Conservation (phyloP, 2,888 invertebrate species). For the Nephrotoma appendiculata region DNA sequence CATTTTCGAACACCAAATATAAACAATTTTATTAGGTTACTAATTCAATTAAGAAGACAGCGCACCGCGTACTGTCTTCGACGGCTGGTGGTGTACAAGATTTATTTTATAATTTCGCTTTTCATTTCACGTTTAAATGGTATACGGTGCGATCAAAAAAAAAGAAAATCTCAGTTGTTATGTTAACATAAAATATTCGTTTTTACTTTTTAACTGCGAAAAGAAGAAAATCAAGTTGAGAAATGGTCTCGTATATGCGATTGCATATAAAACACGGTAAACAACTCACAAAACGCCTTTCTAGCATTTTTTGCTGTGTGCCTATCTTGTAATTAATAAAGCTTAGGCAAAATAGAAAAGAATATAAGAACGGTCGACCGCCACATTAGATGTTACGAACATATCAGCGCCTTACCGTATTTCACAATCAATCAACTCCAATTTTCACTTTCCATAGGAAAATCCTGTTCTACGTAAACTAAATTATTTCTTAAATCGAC, state of each 20-base stretch:
- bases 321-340: background rate
- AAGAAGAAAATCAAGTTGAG: background rate
- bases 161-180: background rate
- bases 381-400: too few relatives aligned
- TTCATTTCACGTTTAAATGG: background rate
- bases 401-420: too few relatives aligned
- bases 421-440: background rate
- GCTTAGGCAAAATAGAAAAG: too few relatives aligned
- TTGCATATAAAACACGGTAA: background rate
- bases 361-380: too few relatives aligned
- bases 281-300: background rate
- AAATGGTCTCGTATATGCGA: background rate
- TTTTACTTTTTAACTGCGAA: background rate
- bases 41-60: background rate
- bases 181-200: background rate
- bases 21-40: background rate
- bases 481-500: background rate
- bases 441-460: background rate
- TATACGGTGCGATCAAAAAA: background rate
- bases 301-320: background rate
- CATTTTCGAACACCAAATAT: background rate
- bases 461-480: background rate
- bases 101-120: background rate
- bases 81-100: too few relatives aligned
- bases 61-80: too few relatives aligned